Evolutionary conservation across 2,113 vertebrate species (phyloP).

Genomic region (Callipepla californica): DNA sequence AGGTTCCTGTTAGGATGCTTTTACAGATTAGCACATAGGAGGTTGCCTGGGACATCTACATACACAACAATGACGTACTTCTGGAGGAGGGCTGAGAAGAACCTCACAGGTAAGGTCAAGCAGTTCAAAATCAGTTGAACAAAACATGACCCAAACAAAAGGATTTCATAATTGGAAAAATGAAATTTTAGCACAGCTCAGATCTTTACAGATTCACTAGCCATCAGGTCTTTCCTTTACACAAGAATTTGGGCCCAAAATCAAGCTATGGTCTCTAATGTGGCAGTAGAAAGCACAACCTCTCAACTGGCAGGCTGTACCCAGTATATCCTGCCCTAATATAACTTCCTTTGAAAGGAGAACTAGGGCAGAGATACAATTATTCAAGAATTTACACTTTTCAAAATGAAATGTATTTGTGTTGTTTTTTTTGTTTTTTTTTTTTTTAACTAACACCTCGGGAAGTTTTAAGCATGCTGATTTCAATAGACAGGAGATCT

Average conservation of each 20-base stretch:
- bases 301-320: not conserved
- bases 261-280: not conserved
- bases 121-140: not conserved
- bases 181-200: not conserved
- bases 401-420: not conserved
- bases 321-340: not conserved
- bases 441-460: not conserved
- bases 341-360: not conserved
- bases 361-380: not conserved
- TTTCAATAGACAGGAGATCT: not conserved
- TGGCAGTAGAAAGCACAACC: not conserved
- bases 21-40: too few species aligned
- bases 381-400: not conserved
- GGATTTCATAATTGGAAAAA: not conserved
- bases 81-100: not conserved
- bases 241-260: not conserved
- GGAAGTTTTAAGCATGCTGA: not conserved
- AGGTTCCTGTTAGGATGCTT: not conserved
- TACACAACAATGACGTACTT: too few species aligned
- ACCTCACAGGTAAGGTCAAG: not conserved
- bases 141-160: not conserved
- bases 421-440: not conserved
- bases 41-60: not conserved
- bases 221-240: not conserved
- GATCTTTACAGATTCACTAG: not conserved